Conservation (phyloP, 2,797 vertebrate species). For the Rhinophrynus dorsalis region DNA sequence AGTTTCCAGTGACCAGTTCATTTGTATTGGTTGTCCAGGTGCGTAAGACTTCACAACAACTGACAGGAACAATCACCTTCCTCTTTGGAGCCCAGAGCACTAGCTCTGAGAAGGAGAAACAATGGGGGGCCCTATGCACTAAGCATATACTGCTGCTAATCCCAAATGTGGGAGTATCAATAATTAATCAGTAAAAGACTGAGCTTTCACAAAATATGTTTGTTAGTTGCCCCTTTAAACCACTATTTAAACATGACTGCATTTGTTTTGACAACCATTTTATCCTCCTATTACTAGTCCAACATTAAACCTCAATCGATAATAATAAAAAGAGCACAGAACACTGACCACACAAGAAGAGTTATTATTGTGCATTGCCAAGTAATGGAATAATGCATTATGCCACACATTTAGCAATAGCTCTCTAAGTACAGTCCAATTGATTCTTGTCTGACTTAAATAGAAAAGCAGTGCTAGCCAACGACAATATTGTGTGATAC, state of each 20-base stretch:
- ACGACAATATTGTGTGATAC: slow-evolving; percentile 71
- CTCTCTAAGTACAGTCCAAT: slow-evolving; percentile 77
- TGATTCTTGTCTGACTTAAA: slow-evolving; percentile 70
- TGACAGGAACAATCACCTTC: too few species aligned
- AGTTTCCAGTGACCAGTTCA: too few species aligned
- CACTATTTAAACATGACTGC: background rate
- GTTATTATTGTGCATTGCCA: slow-evolving; percentile 71
- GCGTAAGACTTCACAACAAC: too few species aligned
- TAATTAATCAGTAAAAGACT: too few species aligned
- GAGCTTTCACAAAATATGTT: too few species aligned
- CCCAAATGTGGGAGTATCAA: too few species aligned
- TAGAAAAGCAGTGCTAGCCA: slow-evolving; percentile 70
- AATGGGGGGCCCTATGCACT: background rate
- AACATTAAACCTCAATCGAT: slow-evolving; percentile 5
- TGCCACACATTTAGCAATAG: slow-evolving; percentile 74
- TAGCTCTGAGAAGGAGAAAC: background rate
- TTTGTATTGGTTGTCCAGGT: too few species aligned
- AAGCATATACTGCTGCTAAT: too few species aligned
- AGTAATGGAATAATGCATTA: slow-evolving; percentile 76
- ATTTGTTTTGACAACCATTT: slow-evolving; percentile 4
- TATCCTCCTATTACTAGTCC: slow-evolving; percentile 1
- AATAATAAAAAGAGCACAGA: background rate
- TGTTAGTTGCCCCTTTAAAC: background rate
- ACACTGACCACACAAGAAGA: slow-evolving; percentile 77
- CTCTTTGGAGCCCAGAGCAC: too few species aligned